These are phyloP conservation scores for Diarsia dahlii DNA, from an alignment of 2,888 invertebrate genomes.

Conservation along the genomic window DNA sequence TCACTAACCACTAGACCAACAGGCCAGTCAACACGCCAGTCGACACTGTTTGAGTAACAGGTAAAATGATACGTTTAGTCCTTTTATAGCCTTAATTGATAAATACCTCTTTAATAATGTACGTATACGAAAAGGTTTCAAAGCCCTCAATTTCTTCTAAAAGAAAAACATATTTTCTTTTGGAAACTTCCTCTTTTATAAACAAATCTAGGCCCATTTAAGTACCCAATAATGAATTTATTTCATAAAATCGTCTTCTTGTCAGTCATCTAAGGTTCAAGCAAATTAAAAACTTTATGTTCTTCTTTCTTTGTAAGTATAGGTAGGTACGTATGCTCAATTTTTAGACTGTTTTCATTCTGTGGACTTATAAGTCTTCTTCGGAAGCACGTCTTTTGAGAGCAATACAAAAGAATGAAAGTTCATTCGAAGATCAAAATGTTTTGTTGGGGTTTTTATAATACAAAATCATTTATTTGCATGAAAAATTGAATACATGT, in stretches of 20 bases:
- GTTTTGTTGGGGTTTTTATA: not conserved
- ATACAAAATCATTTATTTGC: not conserved
- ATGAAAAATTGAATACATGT: not conserved
- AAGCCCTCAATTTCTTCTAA: not conserved
- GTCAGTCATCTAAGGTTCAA: not conserved
- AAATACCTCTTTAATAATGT: not conserved
- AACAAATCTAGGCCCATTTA: not conserved
- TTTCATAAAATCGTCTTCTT: not conserved
- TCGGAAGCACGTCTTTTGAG: not conserved
- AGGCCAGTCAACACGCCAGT: too few relatives aligned
- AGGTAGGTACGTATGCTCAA: not conserved
- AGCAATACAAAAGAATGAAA: not conserved
- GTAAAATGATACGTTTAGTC: too few relatives aligned
- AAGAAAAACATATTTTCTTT: not conserved
- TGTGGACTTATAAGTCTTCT: constrained; percentile 10
- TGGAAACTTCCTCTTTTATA: not conserved
- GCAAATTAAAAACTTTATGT: not conserved
- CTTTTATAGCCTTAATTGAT: too few relatives aligned
- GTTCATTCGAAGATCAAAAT: not conserved
- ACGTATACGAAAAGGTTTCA: not conserved
- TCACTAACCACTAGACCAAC: too few relatives aligned
- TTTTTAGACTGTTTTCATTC: constrained; percentile 1
- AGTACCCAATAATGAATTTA: not conserved
- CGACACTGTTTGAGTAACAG: too few relatives aligned
- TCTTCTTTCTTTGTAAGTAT: not conserved